Conservation (phyloP, 2,113 vertebrate species). For the Myrmecophaga tridactyla region DNA sequence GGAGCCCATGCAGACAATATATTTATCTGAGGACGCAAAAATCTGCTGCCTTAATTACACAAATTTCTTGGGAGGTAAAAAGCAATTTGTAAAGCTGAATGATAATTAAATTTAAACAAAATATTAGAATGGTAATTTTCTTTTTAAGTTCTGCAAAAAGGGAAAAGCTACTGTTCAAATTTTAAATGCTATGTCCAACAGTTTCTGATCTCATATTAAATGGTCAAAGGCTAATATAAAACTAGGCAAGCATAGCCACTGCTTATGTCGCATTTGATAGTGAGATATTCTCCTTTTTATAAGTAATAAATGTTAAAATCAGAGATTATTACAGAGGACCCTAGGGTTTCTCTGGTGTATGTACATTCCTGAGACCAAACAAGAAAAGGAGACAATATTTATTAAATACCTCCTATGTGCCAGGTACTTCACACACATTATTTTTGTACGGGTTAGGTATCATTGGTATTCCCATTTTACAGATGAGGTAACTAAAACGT, state of each 20-base stretch:
- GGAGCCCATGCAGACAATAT: not conserved
- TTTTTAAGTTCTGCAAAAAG: constrained; percentile 9
- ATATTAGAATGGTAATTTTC: constrained; percentile 26
- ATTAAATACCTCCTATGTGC: not conserved
- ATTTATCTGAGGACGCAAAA: not conserved
- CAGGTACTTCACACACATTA: not conserved
- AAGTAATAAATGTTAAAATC: constrained; percentile 5
- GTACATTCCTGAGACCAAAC: not conserved
- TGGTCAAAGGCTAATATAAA: constrained; percentile 26
- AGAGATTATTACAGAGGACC: not conserved
- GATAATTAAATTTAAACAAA: constrained; percentile 43
- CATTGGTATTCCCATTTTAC: not conserved
- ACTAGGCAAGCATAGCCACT: not conserved
- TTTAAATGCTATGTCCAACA: not conserved
- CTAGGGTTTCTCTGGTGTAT: not conserved
- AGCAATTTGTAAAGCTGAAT: constrained; percentile 1
- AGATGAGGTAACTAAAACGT: not conserved
- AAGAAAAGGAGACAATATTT: not conserved
- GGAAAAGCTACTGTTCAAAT: not conserved
- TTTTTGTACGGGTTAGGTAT: not conserved
- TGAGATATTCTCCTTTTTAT: not conserved
- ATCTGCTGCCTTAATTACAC: constrained; percentile 24
- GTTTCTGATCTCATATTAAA: not conserved
- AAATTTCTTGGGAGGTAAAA: constrained; percentile 23
- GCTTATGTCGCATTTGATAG: not conserved